Base-by-base conservation (phyloP, 2,888 invertebrate genomes). In the Magallana nippona region DNA sequence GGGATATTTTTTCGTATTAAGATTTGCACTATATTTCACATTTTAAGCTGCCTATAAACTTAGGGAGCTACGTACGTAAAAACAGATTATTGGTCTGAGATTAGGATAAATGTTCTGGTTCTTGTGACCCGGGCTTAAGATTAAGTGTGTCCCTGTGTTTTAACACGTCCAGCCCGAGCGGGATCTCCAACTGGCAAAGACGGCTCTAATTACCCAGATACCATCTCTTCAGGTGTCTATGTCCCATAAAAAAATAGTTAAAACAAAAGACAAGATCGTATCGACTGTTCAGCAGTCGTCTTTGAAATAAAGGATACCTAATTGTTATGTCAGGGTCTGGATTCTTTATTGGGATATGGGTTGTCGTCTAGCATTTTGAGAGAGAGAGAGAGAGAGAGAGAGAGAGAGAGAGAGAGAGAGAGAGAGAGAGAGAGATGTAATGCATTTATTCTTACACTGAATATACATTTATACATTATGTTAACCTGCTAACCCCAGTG, bases 401-500 rank as follows among this genome's bases (percentile, higher is more conserved):
- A 71, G 32, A 71, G 32, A 71, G 62, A 62, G 62, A 62, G 62
- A 62, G 62, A 71, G 71, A 71, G 71, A 71, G 32, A 71, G 71
- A 71, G 71, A 63, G 71, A 71, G 71, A 71, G 32, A 71, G 32
- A 71, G 32, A 71, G 13, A 8, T 44, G 44, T 44, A 44, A 44
- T 44, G 44, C 44, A 62, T 19, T 19, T n/a, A 5, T 62, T 62
- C 19, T 62, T 63, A 19, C 11, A 27, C 15, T 71, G 71, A 27
- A 32, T 71, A 71, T 71, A 71, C 71, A 71, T 71, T 32, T 71
- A 32, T 71, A 71, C 71, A 71, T 71, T 32, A 27, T 27, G 71
- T 71, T 62, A 71, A 71, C 71, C 71, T 71, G 32, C 71, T 32
- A 71, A 71, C 32, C 71, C 32, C 71, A 32, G 27, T 22, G 32